A percentile compares a stretch with the other conserved stretches of the same genome.
Conservation (phyloP, 2,888 invertebrate genomes). For the Subacronicta megacephala region DNA sequence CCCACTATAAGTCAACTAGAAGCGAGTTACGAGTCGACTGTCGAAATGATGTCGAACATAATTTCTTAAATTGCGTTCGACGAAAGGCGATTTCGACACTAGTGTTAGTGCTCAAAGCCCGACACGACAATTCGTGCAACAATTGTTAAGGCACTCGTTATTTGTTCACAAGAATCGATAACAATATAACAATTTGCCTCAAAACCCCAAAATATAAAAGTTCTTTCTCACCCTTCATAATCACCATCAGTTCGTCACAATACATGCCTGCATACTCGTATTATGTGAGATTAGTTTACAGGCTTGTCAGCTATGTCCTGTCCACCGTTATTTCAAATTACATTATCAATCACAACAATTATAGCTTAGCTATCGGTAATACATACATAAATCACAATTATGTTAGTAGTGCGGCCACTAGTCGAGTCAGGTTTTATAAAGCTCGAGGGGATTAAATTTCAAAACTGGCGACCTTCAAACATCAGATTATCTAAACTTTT, state of each 20-base stretch:
- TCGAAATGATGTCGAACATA: constrained; percentile 69
- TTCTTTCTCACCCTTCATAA: constrained; percentile 5
- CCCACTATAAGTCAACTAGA: constrained; percentile 57
- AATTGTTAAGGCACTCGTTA: constrained; percentile 58
- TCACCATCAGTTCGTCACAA: constrained; percentile 2
- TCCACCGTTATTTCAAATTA: not conserved
- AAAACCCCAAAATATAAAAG: constrained; percentile 19
- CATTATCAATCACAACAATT: constrained; percentile 14
- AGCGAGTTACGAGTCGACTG: constrained; percentile 61
- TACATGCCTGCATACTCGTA: too few species aligned
- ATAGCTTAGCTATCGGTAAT: constrained; percentile 25
- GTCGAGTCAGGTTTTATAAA: constrained; percentile 66
- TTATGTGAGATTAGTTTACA: constrained; percentile 3
- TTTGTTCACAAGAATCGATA: constrained; percentile 48
- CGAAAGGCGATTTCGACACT: constrained; percentile 70
- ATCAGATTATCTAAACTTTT: constrained; percentile 83
- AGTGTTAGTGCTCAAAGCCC: constrained; percentile 61
- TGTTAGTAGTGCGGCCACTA: constrained; percentile 35
- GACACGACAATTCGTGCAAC: constrained; percentile 65
- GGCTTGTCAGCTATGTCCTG: not conserved
- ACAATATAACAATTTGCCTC: constrained; percentile 37
- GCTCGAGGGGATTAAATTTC: constrained; percentile 79
- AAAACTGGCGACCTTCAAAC: constrained; percentile 79
- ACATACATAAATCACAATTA: constrained; percentile 55
- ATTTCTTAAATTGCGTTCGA: constrained; percentile 75